phyloP scores from a whole-genome alignment of 2,113 vertebrate species.

The Panurus biarmicus region DNA sequence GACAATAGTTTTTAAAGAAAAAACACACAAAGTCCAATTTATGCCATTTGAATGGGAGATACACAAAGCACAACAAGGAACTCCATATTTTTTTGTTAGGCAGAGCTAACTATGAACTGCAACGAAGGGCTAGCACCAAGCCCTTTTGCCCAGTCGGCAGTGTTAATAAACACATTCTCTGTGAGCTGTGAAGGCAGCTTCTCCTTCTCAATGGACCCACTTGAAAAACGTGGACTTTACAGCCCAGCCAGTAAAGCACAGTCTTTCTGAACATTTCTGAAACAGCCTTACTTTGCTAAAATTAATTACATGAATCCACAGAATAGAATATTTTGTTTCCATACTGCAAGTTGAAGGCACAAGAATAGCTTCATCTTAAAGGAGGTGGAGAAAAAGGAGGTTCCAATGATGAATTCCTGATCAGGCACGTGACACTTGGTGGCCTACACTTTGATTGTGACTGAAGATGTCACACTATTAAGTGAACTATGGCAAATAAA shows the following conservation, averaged over 20 bases:
- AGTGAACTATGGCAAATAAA: not conserved
- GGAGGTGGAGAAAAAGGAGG: not conserved
- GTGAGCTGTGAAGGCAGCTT: not conserved
- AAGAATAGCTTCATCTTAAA: not conserved
- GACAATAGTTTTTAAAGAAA: not conserved
- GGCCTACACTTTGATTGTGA: not conserved
- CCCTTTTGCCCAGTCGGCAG: not conserved
- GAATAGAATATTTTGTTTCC: not conserved
- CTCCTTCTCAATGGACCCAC: not conserved
- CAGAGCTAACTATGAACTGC: not conserved
- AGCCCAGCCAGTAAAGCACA: not conserved
- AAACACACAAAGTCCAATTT: not conserved
- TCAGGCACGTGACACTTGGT: accelerated
- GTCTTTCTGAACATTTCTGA: not conserved
- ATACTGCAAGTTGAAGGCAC: not conserved
- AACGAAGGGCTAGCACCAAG: not conserved
- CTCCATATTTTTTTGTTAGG: not conserved
- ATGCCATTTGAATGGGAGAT: not conserved
- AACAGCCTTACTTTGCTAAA: not conserved
- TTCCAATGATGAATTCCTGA: not conserved
- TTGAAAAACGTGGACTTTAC: not conserved
- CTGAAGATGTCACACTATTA: not conserved
- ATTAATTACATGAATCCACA: not conserved
- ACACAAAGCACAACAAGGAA: not conserved
- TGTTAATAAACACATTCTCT: not conserved